Evolutionary conservation across 2,888 invertebrate genomes (phyloP), one percentile per base, ranked within the genome.

Genomic region (Anaspis maculata): DNA sequence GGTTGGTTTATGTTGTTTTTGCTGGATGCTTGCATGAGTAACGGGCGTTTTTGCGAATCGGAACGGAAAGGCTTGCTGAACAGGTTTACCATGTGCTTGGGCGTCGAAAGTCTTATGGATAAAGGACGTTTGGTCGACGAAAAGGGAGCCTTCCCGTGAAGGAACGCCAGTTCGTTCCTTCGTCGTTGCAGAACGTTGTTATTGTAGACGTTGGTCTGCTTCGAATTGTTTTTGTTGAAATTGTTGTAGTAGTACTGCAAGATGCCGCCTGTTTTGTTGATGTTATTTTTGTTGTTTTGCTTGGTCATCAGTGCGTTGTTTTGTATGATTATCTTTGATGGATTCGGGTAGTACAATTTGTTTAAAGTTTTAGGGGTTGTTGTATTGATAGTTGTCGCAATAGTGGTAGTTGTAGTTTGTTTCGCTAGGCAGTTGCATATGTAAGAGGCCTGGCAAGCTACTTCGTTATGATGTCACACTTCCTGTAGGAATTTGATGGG

Each of bases 401-500:
- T 9, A 6, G 19, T 19, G 9, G 9, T 19, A 24, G 15, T 13
- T 32, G 23, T 26, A 22, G 12, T 42, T 34, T 49, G 28, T 37
- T 43, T 39, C 12, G 30, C 9, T 19, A 41, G 37, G 51, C 49
- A 59, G 47, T 41, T 52, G 50, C 48, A 57, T 33, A 44, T 51
- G 50, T 49, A 56, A 46, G 51, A 51, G 42, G 57, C 52, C 57
- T 60, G 54, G 41, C 52, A 56, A 34, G 52, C 54, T 42, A 52
- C 54, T 46, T 61, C 60, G 31, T 46, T 58, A 53, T 71, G 74
- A 64, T 76, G 87, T 89, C 89, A 90, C 83, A 91, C 89, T 70
- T 94, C 92, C 71, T 90, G 88, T 41, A 95, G 75, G 62, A 90
- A 95, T 66, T 90, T 91, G 24, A 89, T 68, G n/a, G 94, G 94